Percentiles rank a stretch among this genome's conserved stretches.
phyloP scores from a whole-genome alignment of 2,888 invertebrate species.

The Drosophila nigricruria region DNA sequence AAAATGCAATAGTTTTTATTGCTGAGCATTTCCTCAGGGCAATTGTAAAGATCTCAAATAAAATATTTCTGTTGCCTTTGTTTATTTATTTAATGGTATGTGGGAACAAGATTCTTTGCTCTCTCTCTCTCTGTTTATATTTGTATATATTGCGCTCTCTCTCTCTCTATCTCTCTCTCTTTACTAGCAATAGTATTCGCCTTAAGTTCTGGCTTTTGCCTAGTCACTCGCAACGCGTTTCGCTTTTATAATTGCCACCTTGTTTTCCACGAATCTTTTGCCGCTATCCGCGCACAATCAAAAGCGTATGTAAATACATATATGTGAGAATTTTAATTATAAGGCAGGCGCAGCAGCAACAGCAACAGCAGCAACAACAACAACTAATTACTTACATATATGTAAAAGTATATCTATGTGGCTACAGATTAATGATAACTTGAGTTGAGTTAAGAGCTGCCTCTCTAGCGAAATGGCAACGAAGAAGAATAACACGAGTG shows the following conservation, averaged over 20 bases:
- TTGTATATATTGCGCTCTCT: neutral
- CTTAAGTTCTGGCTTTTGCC: conserved; percentile 32
- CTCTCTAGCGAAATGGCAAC: conserved; percentile 29
- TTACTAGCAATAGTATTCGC: conserved; percentile 13
- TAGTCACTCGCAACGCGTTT: conserved; percentile 44
- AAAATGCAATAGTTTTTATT: conserved; percentile 25
- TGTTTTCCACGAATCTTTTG: conserved; percentile 71
- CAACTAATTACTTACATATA: conserved; percentile 54
- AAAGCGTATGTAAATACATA: conserved; percentile 61
- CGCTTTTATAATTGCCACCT: conserved; percentile 75
- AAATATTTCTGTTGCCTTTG: conserved; percentile 45
- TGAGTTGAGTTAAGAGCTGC: conserved; percentile 41
- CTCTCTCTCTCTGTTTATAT: neutral
- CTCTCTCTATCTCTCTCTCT: neutral
- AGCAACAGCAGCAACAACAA: conserved; percentile 20
- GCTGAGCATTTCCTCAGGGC: conserved; percentile 20
- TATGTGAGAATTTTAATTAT: conserved; percentile 73
- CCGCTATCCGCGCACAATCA: conserved; percentile 56
- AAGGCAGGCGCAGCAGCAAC: conserved; percentile 15
- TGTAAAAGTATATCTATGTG: conserved; percentile 27
- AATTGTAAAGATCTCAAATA: conserved; percentile 22
- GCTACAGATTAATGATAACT: conserved; percentile 73
- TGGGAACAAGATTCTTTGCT: conserved; percentile 38
- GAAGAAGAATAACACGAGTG: conserved; percentile 51
- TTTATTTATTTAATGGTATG: conserved; percentile 51